A percentile compares a stretch with the other conserved stretches of the same genome.
Conservation (phyloP, 2,888 invertebrate species). For the Nomada fucata region DNA sequence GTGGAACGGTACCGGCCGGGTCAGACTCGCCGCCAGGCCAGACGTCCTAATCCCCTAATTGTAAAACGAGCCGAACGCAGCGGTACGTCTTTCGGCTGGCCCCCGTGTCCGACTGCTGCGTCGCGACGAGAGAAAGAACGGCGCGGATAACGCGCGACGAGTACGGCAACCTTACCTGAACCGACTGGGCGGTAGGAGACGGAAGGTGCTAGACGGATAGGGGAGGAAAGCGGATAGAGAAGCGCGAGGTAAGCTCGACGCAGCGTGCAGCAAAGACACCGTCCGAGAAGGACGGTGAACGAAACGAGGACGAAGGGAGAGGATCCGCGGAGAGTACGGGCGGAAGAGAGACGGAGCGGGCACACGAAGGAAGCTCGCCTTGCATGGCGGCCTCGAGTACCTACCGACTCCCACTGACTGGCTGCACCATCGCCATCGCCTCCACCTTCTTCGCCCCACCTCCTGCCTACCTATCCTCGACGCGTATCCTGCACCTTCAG, state of each 20-base stretch:
- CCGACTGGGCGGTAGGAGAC: background rate
- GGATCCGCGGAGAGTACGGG: constrained; percentile 55
- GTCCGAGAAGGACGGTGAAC: constrained; percentile 26
- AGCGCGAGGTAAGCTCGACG: constrained; percentile 41
- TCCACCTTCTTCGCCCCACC: constrained; percentile 73
- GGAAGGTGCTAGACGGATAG: background rate
- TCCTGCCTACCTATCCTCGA: constrained; percentile 74
- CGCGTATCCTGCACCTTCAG: constrained; percentile 83
- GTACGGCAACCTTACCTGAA: background rate
- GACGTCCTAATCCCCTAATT: constrained; percentile 52
- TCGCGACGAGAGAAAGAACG: background rate
- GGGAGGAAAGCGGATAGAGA: constrained; percentile 25
- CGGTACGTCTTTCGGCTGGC: constrained; percentile 5
- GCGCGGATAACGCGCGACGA: background rate
- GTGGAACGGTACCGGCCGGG: constrained; percentile 34
- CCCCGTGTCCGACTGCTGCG: constrained; percentile 2
- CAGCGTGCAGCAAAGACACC: constrained; percentile 29
- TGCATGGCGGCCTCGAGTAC: constrained; percentile 80
- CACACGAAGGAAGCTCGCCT: constrained; percentile 71
- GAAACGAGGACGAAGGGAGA: constrained; percentile 51
- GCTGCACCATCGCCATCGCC: constrained; percentile 72
- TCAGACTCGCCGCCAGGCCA: constrained; percentile 45
- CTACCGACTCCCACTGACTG: constrained; percentile 75
- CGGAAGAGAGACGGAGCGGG: constrained; percentile 64
- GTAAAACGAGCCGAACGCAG: constrained; percentile 27